Conservation (phyloP, 2,113 vertebrate genomes). For the Rhadina sibilatrix region DNA sequence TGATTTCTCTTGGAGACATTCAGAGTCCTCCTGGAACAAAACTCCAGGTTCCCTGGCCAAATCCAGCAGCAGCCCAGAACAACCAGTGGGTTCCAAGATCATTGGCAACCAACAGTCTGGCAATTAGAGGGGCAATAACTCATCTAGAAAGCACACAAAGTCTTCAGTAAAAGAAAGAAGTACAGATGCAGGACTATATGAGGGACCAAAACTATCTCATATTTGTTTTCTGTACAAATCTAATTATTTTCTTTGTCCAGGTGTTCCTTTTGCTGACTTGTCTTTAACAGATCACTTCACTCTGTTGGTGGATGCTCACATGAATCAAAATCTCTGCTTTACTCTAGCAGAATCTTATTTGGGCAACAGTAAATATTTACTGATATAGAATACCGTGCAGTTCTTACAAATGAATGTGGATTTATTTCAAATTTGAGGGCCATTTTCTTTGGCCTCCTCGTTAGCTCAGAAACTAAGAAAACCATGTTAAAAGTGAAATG, state of each 20-base stretch:
- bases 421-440: background rate
- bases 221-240: conserved; percentile 16
- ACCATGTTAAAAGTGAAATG: background rate
- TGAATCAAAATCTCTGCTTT: conserved; percentile 14
- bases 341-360: background rate
- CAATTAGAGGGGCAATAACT: background rate
- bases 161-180: background rate
- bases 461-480: background rate
- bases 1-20: background rate
- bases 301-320: background rate
- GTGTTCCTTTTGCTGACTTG: conserved; percentile 43
- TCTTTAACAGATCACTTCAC: conserved; percentile 47
- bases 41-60: background rate
- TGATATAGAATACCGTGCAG: background rate
- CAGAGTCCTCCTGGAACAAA: background rate
- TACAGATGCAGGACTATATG: background rate
- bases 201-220: background rate
- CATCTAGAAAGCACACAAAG: background rate
- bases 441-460: background rate
- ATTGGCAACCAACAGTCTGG: background rate
- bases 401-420: background rate
- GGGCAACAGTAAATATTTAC: background rate
- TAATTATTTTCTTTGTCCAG: conserved; percentile 22
- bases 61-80: background rate
- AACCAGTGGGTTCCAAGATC: background rate